Evolutionary conservation across 2,113 vertebrate species (phyloP).

Genomic region (Sceloporus tristichus): DNA sequence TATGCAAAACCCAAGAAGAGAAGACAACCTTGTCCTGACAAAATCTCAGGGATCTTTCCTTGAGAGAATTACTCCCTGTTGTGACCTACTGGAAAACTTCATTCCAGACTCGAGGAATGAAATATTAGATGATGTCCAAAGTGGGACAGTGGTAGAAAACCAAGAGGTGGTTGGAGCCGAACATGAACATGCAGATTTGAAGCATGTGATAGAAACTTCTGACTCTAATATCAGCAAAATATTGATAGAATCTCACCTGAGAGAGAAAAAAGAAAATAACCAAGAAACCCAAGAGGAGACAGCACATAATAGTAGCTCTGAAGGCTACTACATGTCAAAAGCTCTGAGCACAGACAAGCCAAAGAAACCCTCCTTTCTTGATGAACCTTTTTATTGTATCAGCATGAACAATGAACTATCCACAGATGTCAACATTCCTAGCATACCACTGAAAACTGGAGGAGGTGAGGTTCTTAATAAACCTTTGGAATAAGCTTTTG

Average conservation of each 20-base stretch:
- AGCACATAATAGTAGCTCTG: constrained; percentile 58
- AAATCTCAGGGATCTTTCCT: constrained; percentile 69
- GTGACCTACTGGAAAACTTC: constrained; percentile 64
- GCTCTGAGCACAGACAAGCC: constrained; percentile 73
- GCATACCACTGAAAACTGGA: constrained; percentile 68
- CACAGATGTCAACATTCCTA: constrained; percentile 67
- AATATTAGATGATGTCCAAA: constrained; percentile 68
- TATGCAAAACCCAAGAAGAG: constrained; percentile 65
- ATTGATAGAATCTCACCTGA: constrained; percentile 57
- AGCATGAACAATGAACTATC: constrained; percentile 62
- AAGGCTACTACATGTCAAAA: constrained; percentile 81
- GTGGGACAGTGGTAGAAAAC: constrained; percentile 59
- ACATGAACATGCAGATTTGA: constrained; percentile 48
- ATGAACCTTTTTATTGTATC: constrained; percentile 69
- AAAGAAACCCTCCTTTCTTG: constrained; percentile 79
- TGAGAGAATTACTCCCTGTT: constrained; percentile 54
- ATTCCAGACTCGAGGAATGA: constrained; percentile 65
- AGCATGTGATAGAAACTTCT: constrained; percentile 45
- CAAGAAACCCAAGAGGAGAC: constrained; percentile 66
- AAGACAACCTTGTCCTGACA: constrained; percentile 63
- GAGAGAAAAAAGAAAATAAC: constrained; percentile 66
- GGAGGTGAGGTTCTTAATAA: constrained; percentile 74
- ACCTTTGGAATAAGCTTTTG: constrained; percentile 64
- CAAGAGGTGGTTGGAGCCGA: constrained; percentile 43
- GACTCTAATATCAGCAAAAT: constrained; percentile 69